phyloP scores from a whole-genome alignment of 1,140 invertebrate species.

The Apis cerana region DNA sequence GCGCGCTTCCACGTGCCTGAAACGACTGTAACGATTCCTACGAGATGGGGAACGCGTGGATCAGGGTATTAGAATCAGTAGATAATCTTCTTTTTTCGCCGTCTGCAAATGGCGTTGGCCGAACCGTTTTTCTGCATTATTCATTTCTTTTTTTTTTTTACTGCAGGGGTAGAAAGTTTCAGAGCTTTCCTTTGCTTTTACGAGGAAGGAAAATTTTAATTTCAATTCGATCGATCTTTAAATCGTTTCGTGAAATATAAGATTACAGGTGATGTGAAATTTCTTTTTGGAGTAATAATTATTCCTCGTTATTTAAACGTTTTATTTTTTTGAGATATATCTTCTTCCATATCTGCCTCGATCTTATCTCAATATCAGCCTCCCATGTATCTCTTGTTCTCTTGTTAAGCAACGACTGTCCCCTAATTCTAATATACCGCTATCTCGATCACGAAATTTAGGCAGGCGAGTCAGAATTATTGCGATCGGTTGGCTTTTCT shows the following conservation, averaged over 20 bases:
- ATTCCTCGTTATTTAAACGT: too few species aligned
- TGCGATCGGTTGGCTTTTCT: constrained; percentile 31
- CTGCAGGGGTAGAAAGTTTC: too few species aligned
- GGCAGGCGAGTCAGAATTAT: constrained; percentile 13
- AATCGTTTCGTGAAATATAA: too few species aligned
- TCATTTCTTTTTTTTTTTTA: too few species aligned
- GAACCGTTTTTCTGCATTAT: background rate
- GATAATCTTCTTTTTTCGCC: constrained; percentile 19
- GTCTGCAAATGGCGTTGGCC: background rate
- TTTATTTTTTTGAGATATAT: too few species aligned
- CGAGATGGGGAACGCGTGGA: constrained; percentile 5
- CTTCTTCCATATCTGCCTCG: too few species aligned
- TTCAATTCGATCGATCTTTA: too few species aligned
- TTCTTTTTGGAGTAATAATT: too few species aligned
- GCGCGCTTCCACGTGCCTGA: constrained; percentile 30
- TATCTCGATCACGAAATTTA: constrained; percentile 13
- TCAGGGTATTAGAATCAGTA: background rate
- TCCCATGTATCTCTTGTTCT: background rate
- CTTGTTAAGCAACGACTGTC: background rate
- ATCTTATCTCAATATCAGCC: too few species aligned
- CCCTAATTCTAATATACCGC: background rate
- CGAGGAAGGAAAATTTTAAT: too few species aligned
- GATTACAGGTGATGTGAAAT: too few species aligned
- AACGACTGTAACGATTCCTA: constrained; percentile 28
- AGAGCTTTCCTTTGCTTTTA: too few species aligned